Evolutionary conservation across 2,797 vertebrate species (phyloP).

Genomic region (Coluber constrictor): DNA sequence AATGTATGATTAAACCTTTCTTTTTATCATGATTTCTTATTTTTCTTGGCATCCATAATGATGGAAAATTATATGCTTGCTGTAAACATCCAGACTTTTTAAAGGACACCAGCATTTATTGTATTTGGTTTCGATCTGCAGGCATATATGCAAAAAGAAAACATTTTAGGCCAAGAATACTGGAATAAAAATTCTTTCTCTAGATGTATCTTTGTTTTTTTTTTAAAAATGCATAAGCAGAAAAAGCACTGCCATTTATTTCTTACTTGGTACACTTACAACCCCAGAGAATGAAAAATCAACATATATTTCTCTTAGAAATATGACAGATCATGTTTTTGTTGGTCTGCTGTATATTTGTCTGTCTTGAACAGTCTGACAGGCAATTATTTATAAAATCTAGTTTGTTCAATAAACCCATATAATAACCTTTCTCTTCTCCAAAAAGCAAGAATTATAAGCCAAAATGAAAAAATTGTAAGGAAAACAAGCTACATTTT

Average conservation of each 20-base stretch:
- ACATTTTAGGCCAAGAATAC: slow-evolving; percentile 61
- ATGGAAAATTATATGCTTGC: slow-evolving; percentile 71
- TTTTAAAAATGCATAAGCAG: slow-evolving; percentile 63
- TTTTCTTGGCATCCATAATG: slow-evolving; percentile 72
- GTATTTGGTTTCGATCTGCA: slow-evolving; percentile 71
- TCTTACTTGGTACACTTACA: slow-evolving; percentile 70
- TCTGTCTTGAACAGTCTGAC: slow-evolving; percentile 79
- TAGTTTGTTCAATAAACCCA: slow-evolving; percentile 73
- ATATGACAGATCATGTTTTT: slow-evolving; percentile 79
- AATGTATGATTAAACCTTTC: slow-evolving; percentile 71
- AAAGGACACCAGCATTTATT: slow-evolving; percentile 71
- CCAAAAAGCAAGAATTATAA: slow-evolving; percentile 65
- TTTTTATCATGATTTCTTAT: slow-evolving; percentile 74
- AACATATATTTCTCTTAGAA: slow-evolving; percentile 75
- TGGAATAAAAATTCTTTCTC: slow-evolving; percentile 68
- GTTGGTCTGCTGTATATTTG: slow-evolving; percentile 79
- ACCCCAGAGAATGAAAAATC: slow-evolving; percentile 75
- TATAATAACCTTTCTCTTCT: slow-evolving; percentile 77
- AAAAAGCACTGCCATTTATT: slow-evolving; percentile 66
- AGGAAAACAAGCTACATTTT: slow-evolving; percentile 69
- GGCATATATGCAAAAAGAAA: slow-evolving; percentile 64
- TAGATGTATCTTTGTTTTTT: slow-evolving; percentile 55
- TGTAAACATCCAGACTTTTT: slow-evolving; percentile 70
- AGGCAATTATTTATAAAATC: slow-evolving; percentile 84
- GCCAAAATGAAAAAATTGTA: slow-evolving; percentile 66